A percentile compares a stretch with the other conserved stretches of the same genome.
Conservation (phyloP, 2,797 vertebrate species). For the Leptodactylus fallax region DNA sequence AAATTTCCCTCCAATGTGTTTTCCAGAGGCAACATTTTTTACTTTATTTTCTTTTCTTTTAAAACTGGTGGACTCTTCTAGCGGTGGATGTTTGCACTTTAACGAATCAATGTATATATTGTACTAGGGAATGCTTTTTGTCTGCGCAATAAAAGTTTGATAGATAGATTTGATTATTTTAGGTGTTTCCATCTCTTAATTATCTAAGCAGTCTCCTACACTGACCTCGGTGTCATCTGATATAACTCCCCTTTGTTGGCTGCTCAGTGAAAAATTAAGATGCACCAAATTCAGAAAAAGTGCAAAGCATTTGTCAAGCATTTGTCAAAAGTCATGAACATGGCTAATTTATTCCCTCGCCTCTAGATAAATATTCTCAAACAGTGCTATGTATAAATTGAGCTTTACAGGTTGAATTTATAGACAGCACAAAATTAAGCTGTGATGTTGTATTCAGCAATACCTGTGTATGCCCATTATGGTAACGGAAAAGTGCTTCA, state of each 20-base stretch:
- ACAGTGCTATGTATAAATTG: not conserved
- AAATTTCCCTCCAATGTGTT: no score
- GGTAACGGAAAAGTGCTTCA: slow-evolving; percentile 55
- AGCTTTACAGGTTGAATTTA: not conserved
- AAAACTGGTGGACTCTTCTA: no score
- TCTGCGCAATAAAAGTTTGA: no score
- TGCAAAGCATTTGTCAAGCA: not conserved
- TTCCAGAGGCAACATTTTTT: no score
- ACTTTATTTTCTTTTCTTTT: no score
- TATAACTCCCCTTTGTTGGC: not conserved
- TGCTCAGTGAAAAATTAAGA: not conserved
- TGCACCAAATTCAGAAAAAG: not conserved
- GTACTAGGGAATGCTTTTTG: no score
- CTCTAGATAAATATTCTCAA: not conserved
- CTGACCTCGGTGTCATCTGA: no score
- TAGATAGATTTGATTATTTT: no score
- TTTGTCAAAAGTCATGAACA: not conserved
- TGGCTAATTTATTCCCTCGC: not conserved
- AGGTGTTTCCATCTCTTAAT: no score
- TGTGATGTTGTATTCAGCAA: slow-evolving; percentile 23
- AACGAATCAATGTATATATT: no score
- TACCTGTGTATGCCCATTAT: slow-evolving; percentile 12
- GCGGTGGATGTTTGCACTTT: no score
- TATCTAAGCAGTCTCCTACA: no score
- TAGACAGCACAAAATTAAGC: not conserved